Base-by-base conservation (phyloP, 2,888 invertebrate genomes). In the Dryomyza anilis region DNA sequence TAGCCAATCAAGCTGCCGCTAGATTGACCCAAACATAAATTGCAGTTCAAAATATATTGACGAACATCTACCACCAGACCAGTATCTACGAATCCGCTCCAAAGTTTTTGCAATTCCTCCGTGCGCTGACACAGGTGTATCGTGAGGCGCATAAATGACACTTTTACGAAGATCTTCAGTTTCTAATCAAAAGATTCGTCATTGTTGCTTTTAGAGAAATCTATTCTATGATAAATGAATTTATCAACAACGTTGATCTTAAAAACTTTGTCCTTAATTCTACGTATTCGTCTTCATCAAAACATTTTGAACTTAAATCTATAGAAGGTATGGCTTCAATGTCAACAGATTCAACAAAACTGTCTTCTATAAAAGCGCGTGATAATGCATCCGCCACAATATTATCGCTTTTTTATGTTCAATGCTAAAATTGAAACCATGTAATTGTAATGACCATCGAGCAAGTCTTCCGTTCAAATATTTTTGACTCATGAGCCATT, bases 321-420 rank as follows among this genome's bases (percentile, higher is more conserved):
- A 53, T 53, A 4, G 5, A 14, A 27, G 53, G 53, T 27, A 53
- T 5, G 4, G 29, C 6, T 30, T 53, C 29, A 12, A 53, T 8
- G 2, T 16, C 30, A 6, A 30, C 16, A 5, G 14, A 16, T 6
- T n/a, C 53, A 7, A 30, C 16, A 16, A 48, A 4, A 2, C 19
- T 19, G n/a, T 5, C 16, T 12, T n/a, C 8, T 16, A 19, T 12
- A 27, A 30, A 53, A 3, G 53, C 6, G 14, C 53, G 29, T 14
- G 59, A 59, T n/a, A 59, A 30, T 14, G 59, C 48, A 16, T 59
- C 59, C 2, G 59, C 46, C 23, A 59, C 59, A 14, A 59, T 30
- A 30, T 59, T 59, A 2, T 45, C 46, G 46, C 59, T 3, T 36
- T 46, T 14, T 30, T 21, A 19, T 59, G 46, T 30, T 46, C 46